phyloP scores from a whole-genome alignment of 2,888 invertebrate species.

The Epinotia brunnichana region DNA sequence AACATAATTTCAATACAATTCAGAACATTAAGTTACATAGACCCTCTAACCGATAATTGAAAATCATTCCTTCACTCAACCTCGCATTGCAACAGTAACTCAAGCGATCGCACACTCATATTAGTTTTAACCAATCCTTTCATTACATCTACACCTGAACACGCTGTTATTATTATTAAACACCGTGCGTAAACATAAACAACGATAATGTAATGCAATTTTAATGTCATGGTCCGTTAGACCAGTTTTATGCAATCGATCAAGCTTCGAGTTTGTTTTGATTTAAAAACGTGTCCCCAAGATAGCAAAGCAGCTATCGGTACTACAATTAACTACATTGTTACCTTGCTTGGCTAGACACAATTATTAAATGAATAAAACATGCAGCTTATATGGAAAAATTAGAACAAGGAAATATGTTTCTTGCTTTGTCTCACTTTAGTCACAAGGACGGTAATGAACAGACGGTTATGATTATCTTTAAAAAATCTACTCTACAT shows the following conservation, averaged over 20 bases:
- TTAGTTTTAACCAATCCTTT: conserved; percentile 48
- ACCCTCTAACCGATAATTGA: conserved; percentile 50
- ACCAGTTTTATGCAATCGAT: conserved; percentile 53
- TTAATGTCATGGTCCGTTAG: conserved; percentile 63
- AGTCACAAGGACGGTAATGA: conserved; percentile 32
- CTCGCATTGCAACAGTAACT: conserved; percentile 50
- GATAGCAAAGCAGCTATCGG: conserved; percentile 23
- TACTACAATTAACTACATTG: conserved; percentile 30
- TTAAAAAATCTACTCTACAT: conserved; percentile 22
- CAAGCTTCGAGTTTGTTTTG: conserved; percentile 40
- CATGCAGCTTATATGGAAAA: conserved; percentile 41
- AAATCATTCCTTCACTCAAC: conserved; percentile 52
- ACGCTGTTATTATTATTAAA: conserved; percentile 54
- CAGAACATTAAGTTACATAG: background rate
- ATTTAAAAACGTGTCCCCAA: conserved; percentile 40
- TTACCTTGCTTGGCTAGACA: conserved; percentile 28
- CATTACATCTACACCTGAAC: conserved; percentile 52
- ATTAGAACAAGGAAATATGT: conserved; percentile 42
- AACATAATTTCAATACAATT: background rate
- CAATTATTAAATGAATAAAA: conserved; percentile 43
- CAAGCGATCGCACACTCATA: conserved; percentile 24
- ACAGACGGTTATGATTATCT: conserved; percentile 34
- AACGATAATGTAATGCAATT: conserved; percentile 52
- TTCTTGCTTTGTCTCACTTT: conserved; percentile 42
- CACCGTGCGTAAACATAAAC: conserved; percentile 45